phyloP scores from a whole-genome alignment of 2,113 vertebrate genomes.

The Philantomba maxwellii region DNA sequence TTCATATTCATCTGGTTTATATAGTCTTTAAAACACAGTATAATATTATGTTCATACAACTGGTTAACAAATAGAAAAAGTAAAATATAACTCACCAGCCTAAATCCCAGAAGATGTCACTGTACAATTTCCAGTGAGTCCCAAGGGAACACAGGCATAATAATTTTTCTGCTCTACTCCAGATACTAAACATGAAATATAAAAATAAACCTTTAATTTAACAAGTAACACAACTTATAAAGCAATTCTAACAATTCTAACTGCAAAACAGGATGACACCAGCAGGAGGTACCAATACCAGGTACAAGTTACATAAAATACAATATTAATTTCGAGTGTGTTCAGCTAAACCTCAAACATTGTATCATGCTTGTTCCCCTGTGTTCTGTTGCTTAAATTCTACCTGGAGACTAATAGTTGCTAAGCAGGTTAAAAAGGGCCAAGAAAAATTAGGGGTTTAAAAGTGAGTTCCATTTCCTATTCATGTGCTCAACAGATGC shows the following conservation, averaged over 20 bases:
- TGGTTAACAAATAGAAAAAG: constrained; percentile 44
- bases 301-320: neutral
- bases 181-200: constrained; percentile 68
- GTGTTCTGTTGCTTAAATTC: neutral
- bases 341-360: neutral
- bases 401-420: neutral
- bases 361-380: neutral
- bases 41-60: neutral
- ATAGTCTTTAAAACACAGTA: neutral
- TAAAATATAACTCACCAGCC: constrained; percentile 54
- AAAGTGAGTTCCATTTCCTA: neutral
- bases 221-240: constrained; percentile 37
- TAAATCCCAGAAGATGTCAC: constrained; percentile 49
- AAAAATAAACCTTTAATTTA: constrained; percentile 66
- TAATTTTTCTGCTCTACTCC: constrained; percentile 65
- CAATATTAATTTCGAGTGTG: neutral
- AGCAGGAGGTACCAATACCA: neutral
- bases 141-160: constrained; percentile 60
- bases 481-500: neutral
- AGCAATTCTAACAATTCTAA: constrained; percentile 42
- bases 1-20: neutral
- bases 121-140: constrained; percentile 41
- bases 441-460: neutral
- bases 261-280: constrained; percentile 21
- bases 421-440: neutral